These are phyloP conservation scores for Florisuga fusca DNA, from an alignment of 2,797 vertebrate species.

Conservation along the genomic window DNA sequence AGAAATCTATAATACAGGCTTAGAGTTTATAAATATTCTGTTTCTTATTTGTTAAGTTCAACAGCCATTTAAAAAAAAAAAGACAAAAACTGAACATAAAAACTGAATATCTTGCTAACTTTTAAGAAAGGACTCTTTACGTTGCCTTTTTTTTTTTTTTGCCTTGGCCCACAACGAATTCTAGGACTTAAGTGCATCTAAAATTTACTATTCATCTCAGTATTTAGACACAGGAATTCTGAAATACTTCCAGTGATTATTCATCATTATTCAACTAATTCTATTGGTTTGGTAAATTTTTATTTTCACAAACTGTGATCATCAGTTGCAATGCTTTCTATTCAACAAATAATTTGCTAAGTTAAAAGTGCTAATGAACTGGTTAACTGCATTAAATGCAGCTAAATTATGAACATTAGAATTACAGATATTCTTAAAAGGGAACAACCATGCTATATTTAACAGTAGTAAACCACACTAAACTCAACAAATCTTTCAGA, in stretches of 20 bases:
- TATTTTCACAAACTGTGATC: neutral
- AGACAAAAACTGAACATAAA: too few relatives aligned
- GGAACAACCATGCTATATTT: neutral
- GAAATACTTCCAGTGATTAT: neutral
- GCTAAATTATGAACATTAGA: neutral
- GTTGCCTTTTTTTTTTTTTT: neutral
- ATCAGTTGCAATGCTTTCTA: neutral
- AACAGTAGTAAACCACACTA: neutral
- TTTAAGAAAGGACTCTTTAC: neutral
- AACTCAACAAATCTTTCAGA: neutral
- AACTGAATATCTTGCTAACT: neutral
- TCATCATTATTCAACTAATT: neutral
- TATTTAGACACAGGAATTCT: neutral
- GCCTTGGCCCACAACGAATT: neutral
- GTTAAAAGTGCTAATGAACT: neutral
- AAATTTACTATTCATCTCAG: neutral
- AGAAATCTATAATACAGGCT: neutral
- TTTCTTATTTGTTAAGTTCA: neutral
- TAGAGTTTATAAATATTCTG: neutral
- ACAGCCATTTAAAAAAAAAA: too few relatives aligned
- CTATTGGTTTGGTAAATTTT: neutral
- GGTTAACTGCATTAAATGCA: slow-evolving; percentile 1
- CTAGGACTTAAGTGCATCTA: neutral
- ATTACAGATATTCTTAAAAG: slow-evolving; percentile 27
- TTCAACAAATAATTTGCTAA: neutral